Percentiles rank a stretch among this genome's conserved stretches.
These are phyloP conservation scores for Torymus aiolomorphi DNA, from an alignment of 2,888 invertebrate species.

Conservation along the genomic window DNA sequence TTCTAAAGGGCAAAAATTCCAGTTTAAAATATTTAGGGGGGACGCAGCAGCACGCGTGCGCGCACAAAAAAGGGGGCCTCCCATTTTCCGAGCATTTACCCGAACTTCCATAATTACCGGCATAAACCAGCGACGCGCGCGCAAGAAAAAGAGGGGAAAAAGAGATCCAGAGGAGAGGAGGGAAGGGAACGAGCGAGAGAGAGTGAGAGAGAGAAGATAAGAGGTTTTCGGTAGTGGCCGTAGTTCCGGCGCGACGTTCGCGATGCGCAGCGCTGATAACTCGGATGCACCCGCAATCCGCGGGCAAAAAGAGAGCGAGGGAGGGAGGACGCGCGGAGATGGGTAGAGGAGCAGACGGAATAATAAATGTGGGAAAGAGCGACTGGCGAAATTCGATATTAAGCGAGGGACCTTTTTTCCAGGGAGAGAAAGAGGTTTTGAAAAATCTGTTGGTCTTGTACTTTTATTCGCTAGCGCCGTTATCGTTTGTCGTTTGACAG, in stretches of 20 bases:
- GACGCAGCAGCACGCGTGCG: not conserved
- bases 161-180: not conserved
- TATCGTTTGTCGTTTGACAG: too few relatives aligned
- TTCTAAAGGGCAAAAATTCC: not conserved
- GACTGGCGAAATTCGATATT: slow-evolving; percentile 32
- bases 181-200: not conserved
- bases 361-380: slow-evolving; percentile 36
- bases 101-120: slow-evolving; percentile 46
- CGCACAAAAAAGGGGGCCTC: not conserved
- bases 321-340: not conserved
- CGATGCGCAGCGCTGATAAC: slow-evolving; percentile 29
- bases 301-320: slow-evolving; percentile 1
- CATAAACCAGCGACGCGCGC: slow-evolving; percentile 21
- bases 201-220: slow-evolving; percentile 34
- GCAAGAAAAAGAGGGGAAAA: slow-evolving; percentile 4
- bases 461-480: too few relatives aligned
- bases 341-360: slow-evolving; percentile 23
- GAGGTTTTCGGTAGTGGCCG: slow-evolving; percentile 49
- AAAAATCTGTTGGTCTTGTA: too few relatives aligned
- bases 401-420: not conserved
- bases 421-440: too few relatives aligned
- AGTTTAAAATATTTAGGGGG: not conserved
- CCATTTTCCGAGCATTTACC: not conserved
- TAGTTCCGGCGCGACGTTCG: slow-evolving; percentile 44
- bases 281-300: not conserved